Base-by-base conservation (phyloP, 2,888 invertebrate genomes). In the Trichopria drosophilae region DNA sequence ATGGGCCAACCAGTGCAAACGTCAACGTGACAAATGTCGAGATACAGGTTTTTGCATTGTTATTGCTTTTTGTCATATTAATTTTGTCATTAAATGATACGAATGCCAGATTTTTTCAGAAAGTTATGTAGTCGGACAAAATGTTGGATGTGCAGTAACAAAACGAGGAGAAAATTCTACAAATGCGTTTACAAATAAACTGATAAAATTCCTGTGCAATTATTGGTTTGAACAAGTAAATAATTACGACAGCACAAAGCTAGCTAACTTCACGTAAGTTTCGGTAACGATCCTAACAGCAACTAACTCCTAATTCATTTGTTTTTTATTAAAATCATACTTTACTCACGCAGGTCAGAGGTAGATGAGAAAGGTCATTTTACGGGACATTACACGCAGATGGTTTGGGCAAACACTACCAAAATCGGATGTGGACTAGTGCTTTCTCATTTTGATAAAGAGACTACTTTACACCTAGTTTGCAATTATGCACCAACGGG, bases 391-490 rank as follows among this genome's bases (percentile, higher is more conserved):
- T 77, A 74, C 61, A 76, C 74, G 1, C 76, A 79, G 71, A 68
- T 80, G 50, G 67, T 78, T 4, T 80, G 80, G 80, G 78, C 77
- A 3, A 68, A 72, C 36, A 76, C 78, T 2, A 67, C 69, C 52
- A 58, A 63, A 26, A 65, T 80, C 18, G 80, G 80, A 6, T 80
- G 80, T 58, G 80, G 79, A 18, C 72, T 69, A 55, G 68, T 76
- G 4, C 67, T 67, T 51, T 80, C 72, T 65, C 19, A 24, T 6
- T 36, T 54, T 2, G 28, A 41, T 63, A 23, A 29, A 10, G 20
- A 36, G 32, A 37, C 65, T 53, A 65, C 65, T 19, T 67, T 67
- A 48, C 63, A 71, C 44, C 69, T 75, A 56, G 67, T 75, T 18
- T 77, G 77, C 59, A 76, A 78, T 58, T 77, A 77, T 47, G 76